phyloP scores from a whole-genome alignment of 2,797 vertebrate genomes.

The Vultur gryphus region DNA sequence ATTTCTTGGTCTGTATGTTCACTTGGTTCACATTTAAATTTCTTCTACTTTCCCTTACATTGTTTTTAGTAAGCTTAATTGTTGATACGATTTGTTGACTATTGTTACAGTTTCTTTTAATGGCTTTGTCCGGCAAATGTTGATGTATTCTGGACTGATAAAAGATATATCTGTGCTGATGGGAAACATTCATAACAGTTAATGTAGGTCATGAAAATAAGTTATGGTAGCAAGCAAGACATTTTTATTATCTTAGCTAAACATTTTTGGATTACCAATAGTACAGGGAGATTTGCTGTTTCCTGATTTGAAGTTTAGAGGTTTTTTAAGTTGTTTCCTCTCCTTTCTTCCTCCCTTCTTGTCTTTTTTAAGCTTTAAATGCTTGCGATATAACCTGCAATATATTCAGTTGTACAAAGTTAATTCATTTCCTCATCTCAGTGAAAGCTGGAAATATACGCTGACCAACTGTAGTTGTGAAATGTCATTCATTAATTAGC shows the following conservation, averaged over 20 bases:
- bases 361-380: background rate
- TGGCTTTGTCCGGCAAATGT: background rate
- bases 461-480: background rate
- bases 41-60: background rate
- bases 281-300: background rate
- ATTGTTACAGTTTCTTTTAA: background rate
- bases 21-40: background rate
- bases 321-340: background rate
- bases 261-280: slow-evolving; percentile 10
- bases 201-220: slow-evolving; percentile 27
- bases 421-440: background rate
- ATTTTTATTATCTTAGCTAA: slow-evolving; percentile 42
- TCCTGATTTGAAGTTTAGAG: background rate
- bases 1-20: background rate
- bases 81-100: background rate
- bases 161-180: slow-evolving; percentile 22
- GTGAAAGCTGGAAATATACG: background rate
- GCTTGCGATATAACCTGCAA: background rate
- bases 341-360: background rate
- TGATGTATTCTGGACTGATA: background rate
- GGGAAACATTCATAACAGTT: slow-evolving; percentile 46
- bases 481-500: background rate
- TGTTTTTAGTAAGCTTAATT: background rate
- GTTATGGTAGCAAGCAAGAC: background rate
- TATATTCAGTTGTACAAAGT: background rate